Percentiles rank a stretch among this genome's conserved stretches.
Evolutionary conservation across 2,113 vertebrate species (phyloP).

Genomic region (Cichladusa arquata): DNA sequence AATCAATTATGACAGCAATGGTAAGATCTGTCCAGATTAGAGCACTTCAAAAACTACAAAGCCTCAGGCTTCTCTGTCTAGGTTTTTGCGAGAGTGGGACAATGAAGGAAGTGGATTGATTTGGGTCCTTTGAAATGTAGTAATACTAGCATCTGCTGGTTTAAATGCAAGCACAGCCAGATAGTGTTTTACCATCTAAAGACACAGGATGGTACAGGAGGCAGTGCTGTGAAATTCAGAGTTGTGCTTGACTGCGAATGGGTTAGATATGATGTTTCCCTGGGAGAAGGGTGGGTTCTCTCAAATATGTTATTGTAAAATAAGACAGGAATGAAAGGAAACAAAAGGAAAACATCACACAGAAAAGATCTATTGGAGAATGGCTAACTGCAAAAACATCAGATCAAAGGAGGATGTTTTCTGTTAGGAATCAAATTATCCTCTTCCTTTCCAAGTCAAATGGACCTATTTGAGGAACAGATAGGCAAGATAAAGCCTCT

Average conservation of each 20-base stretch:
- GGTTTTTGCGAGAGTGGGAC: not conserved
- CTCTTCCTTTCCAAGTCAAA: slow-evolving; percentile 51
- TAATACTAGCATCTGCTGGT: slow-evolving; percentile 27
- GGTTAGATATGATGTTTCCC: not conserved
- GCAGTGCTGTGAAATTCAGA: not conserved
- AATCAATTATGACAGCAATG: slow-evolving; percentile 67
- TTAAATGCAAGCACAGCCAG: slow-evolving; percentile 21
- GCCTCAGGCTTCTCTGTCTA: slow-evolving; percentile 49
- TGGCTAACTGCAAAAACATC: not conserved
- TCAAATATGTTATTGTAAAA: not conserved
- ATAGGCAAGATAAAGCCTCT: slow-evolving; percentile 18
- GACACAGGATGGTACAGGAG: not conserved
- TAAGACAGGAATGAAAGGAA: not conserved
- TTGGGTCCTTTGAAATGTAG: slow-evolving; percentile 28
- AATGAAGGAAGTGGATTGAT: slow-evolving; percentile 44
- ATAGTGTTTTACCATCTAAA: slow-evolving; percentile 1
- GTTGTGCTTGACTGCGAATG: not conserved
- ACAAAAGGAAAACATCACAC: not conserved
- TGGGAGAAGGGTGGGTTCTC: not conserved
- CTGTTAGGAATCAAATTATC: slow-evolving; percentile 33
- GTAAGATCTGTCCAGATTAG: slow-evolving; percentile 66
- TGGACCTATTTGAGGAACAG: not conserved
- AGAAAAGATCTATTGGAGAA: not conserved
- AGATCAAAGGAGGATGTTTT: slow-evolving; percentile 8
- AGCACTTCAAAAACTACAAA: slow-evolving; percentile 64